Conservation (phyloP, 2,797 vertebrate genomes). For the Acanthurus leucopareius region DNA sequence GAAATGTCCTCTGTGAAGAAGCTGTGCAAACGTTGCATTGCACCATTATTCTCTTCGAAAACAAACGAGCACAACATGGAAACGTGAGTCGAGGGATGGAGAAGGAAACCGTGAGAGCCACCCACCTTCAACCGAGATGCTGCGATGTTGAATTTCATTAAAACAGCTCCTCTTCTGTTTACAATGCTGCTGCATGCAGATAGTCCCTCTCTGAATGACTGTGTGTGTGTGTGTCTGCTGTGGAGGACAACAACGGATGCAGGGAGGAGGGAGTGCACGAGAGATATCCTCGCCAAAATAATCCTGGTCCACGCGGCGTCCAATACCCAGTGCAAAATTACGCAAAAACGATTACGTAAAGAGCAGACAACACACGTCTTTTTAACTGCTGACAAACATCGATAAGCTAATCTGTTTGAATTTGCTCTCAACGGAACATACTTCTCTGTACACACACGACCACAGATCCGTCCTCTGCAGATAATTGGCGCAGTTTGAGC, state of each 20-base stretch:
- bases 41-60: slow-evolving; percentile 80
- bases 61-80: slow-evolving; percentile 57
- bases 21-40: slow-evolving; percentile 77
- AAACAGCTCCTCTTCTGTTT: slow-evolving; percentile 61
- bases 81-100: slow-evolving; percentile 58
- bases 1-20: slow-evolving; percentile 26
- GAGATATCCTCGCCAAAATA: slow-evolving; percentile 60
- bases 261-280: slow-evolving; percentile 54
- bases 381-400: slow-evolving; percentile 11
- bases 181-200: slow-evolving; percentile 52
- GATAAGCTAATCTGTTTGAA: background rate
- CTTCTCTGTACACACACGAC: slow-evolving; percentile 29
- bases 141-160: slow-evolving; percentile 46
- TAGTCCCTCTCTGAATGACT: slow-evolving; percentile 38
- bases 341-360: slow-evolving; percentile 74
- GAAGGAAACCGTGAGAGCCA: slow-evolving; percentile 35
- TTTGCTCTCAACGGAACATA: slow-evolving; percentile 9
- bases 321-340: slow-evolving; percentile 62
- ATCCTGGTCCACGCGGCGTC: slow-evolving; percentile 66
- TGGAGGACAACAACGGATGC: slow-evolving; percentile 56
- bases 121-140: slow-evolving; percentile 72
- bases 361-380: slow-evolving; percentile 31
- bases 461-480: slow-evolving; percentile 29
- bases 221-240: slow-evolving; percentile 43
- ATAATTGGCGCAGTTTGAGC: slow-evolving; percentile 63